Conservation (phyloP, 2,113 vertebrate species). For the Phainopepla nitens region DNA sequence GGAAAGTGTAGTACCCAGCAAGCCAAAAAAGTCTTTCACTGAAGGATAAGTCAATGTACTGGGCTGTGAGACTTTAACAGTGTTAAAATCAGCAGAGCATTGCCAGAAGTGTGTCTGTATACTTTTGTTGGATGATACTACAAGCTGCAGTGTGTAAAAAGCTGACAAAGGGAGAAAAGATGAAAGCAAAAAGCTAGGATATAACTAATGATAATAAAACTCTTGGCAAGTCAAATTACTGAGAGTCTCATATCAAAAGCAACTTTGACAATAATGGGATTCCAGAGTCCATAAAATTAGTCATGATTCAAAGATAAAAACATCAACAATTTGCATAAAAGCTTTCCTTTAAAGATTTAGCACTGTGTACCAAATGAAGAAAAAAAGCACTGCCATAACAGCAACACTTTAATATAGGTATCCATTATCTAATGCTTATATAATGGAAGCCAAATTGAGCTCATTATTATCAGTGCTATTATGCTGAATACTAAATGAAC, state of each 20-base stretch:
- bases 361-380: slow-evolving; percentile 59
- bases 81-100: background rate
- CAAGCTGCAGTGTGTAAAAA: background rate
- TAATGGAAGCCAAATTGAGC: slow-evolving; percentile 72
- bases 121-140: background rate
- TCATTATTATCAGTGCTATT: slow-evolving; percentile 73
- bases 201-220: slow-evolving; percentile 45
- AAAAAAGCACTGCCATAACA: slow-evolving; percentile 45
- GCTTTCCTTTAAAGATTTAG: slow-evolving; percentile 70
- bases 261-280: slow-evolving; percentile 58
- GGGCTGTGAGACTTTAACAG: background rate
- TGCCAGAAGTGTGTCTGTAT: background rate
- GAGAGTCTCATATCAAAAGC: slow-evolving; percentile 25
- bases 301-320: slow-evolving; percentile 60
- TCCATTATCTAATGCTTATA: slow-evolving; percentile 74
- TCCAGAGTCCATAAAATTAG: slow-evolving; percentile 57
- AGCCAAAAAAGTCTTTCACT: background rate
- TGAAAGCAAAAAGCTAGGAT: background rate
- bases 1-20: background rate
- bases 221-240: slow-evolving; percentile 32
- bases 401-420: slow-evolving; percentile 71
- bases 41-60: background rate
- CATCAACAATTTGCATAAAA: slow-evolving; percentile 69
- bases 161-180: slow-evolving; percentile 18
- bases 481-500: slow-evolving; percentile 73